Evolutionary conservation across 2,888 invertebrate species (phyloP), one percentile per base, ranked within the genome.

Genomic region (Leucophora obtusa): DNA sequence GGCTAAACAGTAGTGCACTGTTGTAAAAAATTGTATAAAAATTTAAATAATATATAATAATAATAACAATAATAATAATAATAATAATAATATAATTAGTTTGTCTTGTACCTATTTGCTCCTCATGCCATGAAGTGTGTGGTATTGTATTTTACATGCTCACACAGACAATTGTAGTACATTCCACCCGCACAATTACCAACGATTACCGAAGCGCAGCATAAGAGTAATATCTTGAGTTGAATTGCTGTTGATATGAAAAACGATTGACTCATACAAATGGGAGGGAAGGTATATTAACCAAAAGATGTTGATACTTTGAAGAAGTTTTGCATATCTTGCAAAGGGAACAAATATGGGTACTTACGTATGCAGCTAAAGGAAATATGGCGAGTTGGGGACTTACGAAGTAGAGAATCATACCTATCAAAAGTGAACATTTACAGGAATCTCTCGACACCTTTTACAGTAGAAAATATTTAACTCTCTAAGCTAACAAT

Each of bases 151-250:
- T 74, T 58, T 66, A 24, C 17, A 54, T 65, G 63, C 38, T 56
- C 28, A 60, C 53, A 38, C 47, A 59, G 10, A 11, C 38, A 38
- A 11, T 38, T 14, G 38, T 65, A 56, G 28, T 59, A 56, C 65
- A 79, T 71, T 71, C 65, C 71, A 71, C 60, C 70, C 70, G 79
- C 75, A 71, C 66, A 79, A 79, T 79, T 75, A 65, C 50, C 56
- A 65, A 59, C 51, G 38, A 74, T 79, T 79, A 71, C 54, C 65
- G 56, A 66, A 79, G 66, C 62, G 50, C 75, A 75, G 62, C 79
- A 71, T 70, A 79, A 58, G 62, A 56, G 24, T 73, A 63, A 79
- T 74, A 58, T 73, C 53, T 69, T 73, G 24, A 72, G 68, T 54
- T 62, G 62, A 68, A 63, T 72, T 72, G 54, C 15, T 18, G 51